A percentile compares a stretch with the other conserved stretches of the same genome.
Evolutionary conservation across 1,140 invertebrate genomes (phyloP).

Genomic region (Conus betulinus): DNA sequence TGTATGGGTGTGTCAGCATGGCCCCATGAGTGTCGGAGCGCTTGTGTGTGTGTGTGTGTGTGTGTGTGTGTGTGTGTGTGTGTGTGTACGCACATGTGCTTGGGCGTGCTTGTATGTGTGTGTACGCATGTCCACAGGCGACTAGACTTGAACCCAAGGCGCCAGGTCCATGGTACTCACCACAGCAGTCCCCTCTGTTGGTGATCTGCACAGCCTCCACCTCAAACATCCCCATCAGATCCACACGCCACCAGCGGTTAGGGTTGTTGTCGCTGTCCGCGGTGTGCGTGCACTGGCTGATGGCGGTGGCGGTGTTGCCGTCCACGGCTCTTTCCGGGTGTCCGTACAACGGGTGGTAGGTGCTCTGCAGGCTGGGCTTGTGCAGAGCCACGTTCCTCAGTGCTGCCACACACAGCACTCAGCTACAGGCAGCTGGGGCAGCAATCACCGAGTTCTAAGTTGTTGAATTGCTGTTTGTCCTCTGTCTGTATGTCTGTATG

Average conservation of each 20-base stretch:
- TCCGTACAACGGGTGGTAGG: neutral
- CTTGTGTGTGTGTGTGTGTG: neutral
- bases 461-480: too few relatives aligned
- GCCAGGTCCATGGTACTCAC: neutral
- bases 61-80: too few relatives aligned
- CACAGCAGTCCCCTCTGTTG: neutral
- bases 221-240: neutral
- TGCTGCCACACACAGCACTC: neutral
- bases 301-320: neutral
- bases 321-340: slow-evolving; percentile 2
- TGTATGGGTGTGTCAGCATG: neutral
- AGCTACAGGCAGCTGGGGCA: too few relatives aligned
- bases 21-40: neutral
- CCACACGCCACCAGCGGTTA: slow-evolving; percentile 7
- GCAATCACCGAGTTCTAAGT: too few relatives aligned
- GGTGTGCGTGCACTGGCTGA: slow-evolving; percentile 2
- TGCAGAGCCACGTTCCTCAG: slow-evolving; percentile 8
- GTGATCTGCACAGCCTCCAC: neutral
- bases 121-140: too few relatives aligned
- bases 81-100: too few relatives aligned
- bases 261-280: slow-evolving; percentile 6
- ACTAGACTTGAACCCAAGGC: too few relatives aligned
- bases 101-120: too few relatives aligned
- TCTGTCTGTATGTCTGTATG: neutral
- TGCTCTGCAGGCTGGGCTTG: slow-evolving; percentile 13